Evolutionary conservation across 2,113 vertebrate genomes (phyloP).

Genomic region (Macheiramphus alcinus): DNA sequence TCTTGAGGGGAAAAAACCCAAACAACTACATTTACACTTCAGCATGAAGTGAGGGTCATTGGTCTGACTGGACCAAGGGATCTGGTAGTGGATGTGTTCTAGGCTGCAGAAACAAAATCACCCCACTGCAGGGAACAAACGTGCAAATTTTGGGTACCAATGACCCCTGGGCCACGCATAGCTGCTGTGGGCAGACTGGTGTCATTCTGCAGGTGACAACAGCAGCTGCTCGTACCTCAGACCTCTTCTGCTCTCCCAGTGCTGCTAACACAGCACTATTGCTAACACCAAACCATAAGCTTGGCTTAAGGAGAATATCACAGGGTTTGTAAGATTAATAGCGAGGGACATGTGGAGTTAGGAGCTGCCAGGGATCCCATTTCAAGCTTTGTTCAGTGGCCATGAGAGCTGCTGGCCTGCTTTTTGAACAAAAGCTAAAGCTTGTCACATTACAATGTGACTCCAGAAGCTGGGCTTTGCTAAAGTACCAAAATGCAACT

Average conservation of each 20-base stretch:
- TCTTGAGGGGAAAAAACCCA: neutral
- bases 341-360: fast-evolving
- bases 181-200: neutral
- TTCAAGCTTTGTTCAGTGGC: neutral
- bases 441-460: neutral
- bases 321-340: neutral
- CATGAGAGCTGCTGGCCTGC: neutral
- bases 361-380: neutral
- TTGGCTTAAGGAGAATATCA: neutral
- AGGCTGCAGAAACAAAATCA: neutral
- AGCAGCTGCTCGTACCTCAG: neutral
- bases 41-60: neutral
- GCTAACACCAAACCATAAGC: neutral
- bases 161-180: neutral
- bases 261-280: neutral
- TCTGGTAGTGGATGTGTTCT: neutral
- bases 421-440: neutral
- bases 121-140: fast-evolving
- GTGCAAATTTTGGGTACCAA: neutral
- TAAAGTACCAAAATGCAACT: neutral
- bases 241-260: neutral
- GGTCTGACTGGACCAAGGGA: neutral
- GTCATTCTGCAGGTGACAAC: neutral
- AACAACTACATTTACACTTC: neutral
- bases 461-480: neutral